Conservation (phyloP, 2,113 vertebrate genomes). For the Australoheros scitulus region DNA sequence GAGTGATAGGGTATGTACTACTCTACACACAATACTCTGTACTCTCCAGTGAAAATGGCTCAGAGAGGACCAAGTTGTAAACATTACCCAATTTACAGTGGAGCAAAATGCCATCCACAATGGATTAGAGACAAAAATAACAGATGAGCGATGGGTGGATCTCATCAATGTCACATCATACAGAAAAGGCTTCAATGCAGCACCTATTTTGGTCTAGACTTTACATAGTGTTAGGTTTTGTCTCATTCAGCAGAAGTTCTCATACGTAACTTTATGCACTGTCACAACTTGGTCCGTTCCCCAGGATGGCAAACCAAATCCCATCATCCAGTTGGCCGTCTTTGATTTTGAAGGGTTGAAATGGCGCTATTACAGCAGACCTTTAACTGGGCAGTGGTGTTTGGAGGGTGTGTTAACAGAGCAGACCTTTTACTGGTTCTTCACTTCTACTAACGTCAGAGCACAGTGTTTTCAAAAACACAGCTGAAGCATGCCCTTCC, state of each 20-base stretch:
- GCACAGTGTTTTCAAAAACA: constrained; percentile 59
- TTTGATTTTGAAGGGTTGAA: constrained; percentile 38
- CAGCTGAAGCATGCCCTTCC: constrained; percentile 51
- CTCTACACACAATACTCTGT: too few relatives aligned
- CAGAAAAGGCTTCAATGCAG: constrained; percentile 20
- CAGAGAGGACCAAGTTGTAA: constrained; percentile 43
- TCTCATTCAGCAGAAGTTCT: constrained; percentile 41
- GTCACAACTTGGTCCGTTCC: constrained; percentile 49
- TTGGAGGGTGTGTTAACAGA: constrained; percentile 59
- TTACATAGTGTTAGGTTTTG: constrained; percentile 24
- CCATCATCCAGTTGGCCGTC: constrained; percentile 51
- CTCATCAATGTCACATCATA: constrained; percentile 28
- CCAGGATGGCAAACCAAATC: constrained; percentile 45
- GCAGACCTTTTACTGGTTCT: constrained; percentile 62
- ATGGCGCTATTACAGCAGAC: constrained; percentile 49
- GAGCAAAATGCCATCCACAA: constrained; percentile 28
- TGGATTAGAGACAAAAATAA: constrained; percentile 42
- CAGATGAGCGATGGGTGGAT: constrained; percentile 34
- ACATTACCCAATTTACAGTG: constrained; percentile 34
- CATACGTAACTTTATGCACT: constrained; percentile 40
- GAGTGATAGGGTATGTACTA: constrained; percentile 8
- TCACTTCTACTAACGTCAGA: constrained; percentile 62
- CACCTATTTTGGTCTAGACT: constrained; percentile 31
- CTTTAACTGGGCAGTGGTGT: constrained; percentile 30
- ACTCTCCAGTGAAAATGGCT: constrained; percentile 37